Base-by-base conservation (phyloP, 2,113 vertebrate genomes). In the Climacteris rufus region DNA sequence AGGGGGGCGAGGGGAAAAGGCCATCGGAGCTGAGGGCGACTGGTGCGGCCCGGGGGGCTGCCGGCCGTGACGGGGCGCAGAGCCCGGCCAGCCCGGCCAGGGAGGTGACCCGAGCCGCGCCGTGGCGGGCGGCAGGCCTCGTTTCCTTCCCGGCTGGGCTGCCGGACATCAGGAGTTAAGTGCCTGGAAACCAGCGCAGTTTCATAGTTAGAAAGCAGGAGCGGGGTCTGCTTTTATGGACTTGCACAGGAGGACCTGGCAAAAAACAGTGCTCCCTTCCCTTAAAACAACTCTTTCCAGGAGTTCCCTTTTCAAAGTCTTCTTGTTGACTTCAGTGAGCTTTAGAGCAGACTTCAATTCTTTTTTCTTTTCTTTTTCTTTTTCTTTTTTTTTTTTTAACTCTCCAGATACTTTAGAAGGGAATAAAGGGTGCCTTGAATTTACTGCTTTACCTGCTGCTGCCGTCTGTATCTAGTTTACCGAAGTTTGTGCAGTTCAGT, bases 401-500 rank as follows among this genome's bases (percentile, higher is more conserved):
- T 85, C 44, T 56, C 49, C 56, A 71, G 79, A 27, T 81, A 66
- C 87, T 92, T 91, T 28, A 68, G n/a, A 91, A 82, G 20, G 65
- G 40, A 75, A 84, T 87, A 83, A 81, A 94, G 74, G 40, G 18
- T 57, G 65, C 72, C 81, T 88, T 85, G 85, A 74, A 82, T 93
- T 79, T 68, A 47, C 22, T 74, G 52, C 72, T 93, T 89, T 96
- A 94, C 95, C 92, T 96, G 92, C 95, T 88, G 56, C 84, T 89
- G 84, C 49, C 5, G 56, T 50, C 89, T 71, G 54, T 81, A 47
- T 77, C 86, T 97, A 97, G 96, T 96, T 97, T 87, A 83, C 86
- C 39, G 53, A 97, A 98, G 97, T 98, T 98, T 97, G 88, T 52
- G 80, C 40, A 72, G 28, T 92, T 89, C 78, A 96, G 72, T 66